Base-by-base conservation (phyloP, 2,888 invertebrate genomes). In the Bhutanitis thaidina region DNA sequence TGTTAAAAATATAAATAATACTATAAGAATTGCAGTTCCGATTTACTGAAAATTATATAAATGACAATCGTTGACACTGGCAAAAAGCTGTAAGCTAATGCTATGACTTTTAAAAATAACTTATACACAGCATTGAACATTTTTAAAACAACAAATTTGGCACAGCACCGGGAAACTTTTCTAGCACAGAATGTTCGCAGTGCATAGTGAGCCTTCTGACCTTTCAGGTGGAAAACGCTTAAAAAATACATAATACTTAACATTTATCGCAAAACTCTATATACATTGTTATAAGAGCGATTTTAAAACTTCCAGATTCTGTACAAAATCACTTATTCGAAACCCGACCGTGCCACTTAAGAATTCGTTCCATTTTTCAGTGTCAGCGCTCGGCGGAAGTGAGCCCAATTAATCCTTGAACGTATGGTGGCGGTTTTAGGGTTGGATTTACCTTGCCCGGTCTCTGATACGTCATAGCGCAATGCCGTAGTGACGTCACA, bases 401-500 rank as follows among this genome's bases (percentile, higher is more conserved):
- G n/a, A 8, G 9, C 20, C 25, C 9, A 34, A 44, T 38, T 15
- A 13, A 49, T 43, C 32, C 25, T 43, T 13, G 25, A 43, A 15
- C 25, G 37, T 49, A 60, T 56, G 12, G 0, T 1, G 5, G 2
- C 20, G 0, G 39, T 1, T 0, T 37, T 68, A 77, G 62, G 68
- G 59, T 55, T 55, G 59, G 58, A 57, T 64, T 65, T 68, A 46
- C 62, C 60, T 58, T 67, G 64, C 52, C 37, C 53, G 52, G 55
- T 55, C 54, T 37, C 43, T 43, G 51, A 43, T 49, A 43, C 61
- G 66, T 70, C 65, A 69, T 73, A 68, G 78, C 80, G 80, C 80
- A 80, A 56, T 80, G 80, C 74, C 64, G 78, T 61, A 61, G 61
- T 80, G 78, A 80, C 80, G 80, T 80, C 80, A 80, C 59, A 74